Base-by-base conservation (phyloP, 2,888 invertebrate species). In the Capitulum mitella region DNA sequence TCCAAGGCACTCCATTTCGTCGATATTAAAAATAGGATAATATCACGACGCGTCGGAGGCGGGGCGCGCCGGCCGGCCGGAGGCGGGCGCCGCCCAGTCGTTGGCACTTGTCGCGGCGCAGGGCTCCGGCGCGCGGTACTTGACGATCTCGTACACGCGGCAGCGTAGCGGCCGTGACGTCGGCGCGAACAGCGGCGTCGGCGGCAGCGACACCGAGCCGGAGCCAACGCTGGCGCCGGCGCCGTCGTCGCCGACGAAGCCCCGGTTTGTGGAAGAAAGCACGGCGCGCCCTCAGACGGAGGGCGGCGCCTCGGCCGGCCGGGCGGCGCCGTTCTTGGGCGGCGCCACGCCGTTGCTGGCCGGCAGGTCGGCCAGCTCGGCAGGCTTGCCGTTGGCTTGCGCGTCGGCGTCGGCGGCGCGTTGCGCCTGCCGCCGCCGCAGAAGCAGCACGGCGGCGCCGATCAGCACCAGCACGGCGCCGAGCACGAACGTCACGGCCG, bases 11-110 rank as follows among this genome's bases (percentile, higher is more conserved):
- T 70, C 29, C 37, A 26, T 70, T 37, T 40, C 40, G 70, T 37
- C 70, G 70, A 70, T 70, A 70, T 70, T 70, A 70, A 70, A 70
- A 70, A 70, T 70, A 70, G 70, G 40, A 40, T 70, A 70, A 70
- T 70, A 70, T 70, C 70, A 70, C 70, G 70, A 37, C 16, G 70
- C 37, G 22, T 32, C 61, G 61, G 61, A 3, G 58, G 58, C 58
- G 58, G 58, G 3, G 29, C 6, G 29, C 58, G 29, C 29, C 61
- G 64, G 12, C 64, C 1, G 3, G 1, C 34, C 64, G 34, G 22
- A 8, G 40, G 22, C 70, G 37, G 26, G 22, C 37, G 70, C 37
- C 34, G 70, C 37, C 40, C 10, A 29, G 58, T 5, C 58, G 58
- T 58, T 58, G 58, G 58, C 58, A 58, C 58, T 58, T n/a, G 58